Percentiles rank a stretch among this genome's conserved stretches.
phyloP scores from a whole-genome alignment of 2,797 vertebrate genomes.

The Pipistrellus pipistrellus region DNA sequence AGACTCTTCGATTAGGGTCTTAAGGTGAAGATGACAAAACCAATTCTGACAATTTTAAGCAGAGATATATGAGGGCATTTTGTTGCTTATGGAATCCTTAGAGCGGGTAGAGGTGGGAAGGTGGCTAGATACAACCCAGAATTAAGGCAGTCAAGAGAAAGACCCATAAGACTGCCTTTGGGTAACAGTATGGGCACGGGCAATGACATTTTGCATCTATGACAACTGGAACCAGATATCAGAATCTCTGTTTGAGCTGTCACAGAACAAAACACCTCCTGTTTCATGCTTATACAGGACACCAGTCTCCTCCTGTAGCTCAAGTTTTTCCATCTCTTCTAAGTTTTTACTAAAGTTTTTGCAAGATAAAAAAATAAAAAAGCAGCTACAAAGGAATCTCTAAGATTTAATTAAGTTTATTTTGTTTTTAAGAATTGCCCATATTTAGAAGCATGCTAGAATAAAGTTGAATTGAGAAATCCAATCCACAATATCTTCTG shows the following conservation, averaged over 20 bases:
- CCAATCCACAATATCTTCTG: not conserved
- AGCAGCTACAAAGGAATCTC: not conserved
- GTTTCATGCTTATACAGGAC: not conserved
- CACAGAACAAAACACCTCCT: not conserved
- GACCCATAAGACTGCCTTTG: not conserved
- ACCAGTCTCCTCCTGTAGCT: not conserved
- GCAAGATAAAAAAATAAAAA: not conserved
- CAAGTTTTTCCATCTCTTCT: not conserved
- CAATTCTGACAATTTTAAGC: conserved; percentile 19
- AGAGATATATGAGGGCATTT: not conserved
- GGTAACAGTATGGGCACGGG: not conserved
- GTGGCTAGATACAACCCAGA: not conserved
- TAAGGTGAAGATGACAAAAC: conserved; percentile 20
- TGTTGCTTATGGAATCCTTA: conserved; percentile 39
- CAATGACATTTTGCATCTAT: not conserved
- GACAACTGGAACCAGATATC: not conserved
- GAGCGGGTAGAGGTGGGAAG: not conserved
- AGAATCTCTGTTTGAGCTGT: not conserved
- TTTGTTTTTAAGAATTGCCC: not conserved
- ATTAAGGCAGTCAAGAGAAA: conserved; percentile 27
- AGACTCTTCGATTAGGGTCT: not conserved
- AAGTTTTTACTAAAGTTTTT: not conserved
- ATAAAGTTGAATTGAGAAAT: not conserved
- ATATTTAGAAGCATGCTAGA: not conserved
- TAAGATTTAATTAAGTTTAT: not conserved